Conservation (phyloP, 2,113 vertebrate genomes). For the Cyprinodon brontotheroides region DNA sequence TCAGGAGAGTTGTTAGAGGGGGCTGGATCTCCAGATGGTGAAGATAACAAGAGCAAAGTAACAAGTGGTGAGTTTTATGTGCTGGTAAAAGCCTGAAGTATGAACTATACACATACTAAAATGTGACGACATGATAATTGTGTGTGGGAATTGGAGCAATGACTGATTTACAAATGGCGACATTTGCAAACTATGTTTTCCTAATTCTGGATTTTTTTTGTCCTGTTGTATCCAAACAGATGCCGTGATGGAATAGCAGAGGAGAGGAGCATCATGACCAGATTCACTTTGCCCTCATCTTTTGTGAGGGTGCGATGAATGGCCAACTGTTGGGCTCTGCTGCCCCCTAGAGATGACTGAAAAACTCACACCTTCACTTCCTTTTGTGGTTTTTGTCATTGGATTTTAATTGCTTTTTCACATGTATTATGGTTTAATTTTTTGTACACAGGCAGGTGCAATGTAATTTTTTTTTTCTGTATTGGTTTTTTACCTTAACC, state of each 20-base stretch:
- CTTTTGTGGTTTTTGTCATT: slow-evolving; percentile 10
- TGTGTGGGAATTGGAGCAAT: not conserved
- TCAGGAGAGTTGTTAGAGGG: slow-evolving; percentile 76
- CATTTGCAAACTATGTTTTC: not conserved
- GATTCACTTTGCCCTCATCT: slow-evolving; percentile 15
- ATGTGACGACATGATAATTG: not conserved
- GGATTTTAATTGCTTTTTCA: slow-evolving; percentile 25
- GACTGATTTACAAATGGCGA: not conserved
- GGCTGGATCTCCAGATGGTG: slow-evolving; percentile 58
- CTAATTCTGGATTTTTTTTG: not conserved
- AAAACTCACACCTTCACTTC: slow-evolving; percentile 47
- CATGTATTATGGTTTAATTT: slow-evolving; percentile 7
- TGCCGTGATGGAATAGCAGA: slow-evolving; percentile 56
- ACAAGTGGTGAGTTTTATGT: slow-evolving; percentile 62
- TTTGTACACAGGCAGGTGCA: slow-evolving; percentile 34
- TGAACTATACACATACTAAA: not conserved
- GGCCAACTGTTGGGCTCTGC: slow-evolving; percentile 49
- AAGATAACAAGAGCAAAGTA: slow-evolving; percentile 61
- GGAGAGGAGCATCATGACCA: slow-evolving; percentile 3
- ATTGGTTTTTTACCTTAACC: slow-evolving; percentile 20
- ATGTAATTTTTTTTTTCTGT: slow-evolving; percentile 31
- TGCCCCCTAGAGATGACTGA: slow-evolving; percentile 65
- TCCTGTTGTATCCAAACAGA: slow-evolving; percentile 45
- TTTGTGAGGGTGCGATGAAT: slow-evolving; percentile 16
- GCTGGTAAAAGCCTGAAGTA: not conserved